phyloP scores from a whole-genome alignment of 2,797 vertebrate species.

The Darevskia nairensis region DNA sequence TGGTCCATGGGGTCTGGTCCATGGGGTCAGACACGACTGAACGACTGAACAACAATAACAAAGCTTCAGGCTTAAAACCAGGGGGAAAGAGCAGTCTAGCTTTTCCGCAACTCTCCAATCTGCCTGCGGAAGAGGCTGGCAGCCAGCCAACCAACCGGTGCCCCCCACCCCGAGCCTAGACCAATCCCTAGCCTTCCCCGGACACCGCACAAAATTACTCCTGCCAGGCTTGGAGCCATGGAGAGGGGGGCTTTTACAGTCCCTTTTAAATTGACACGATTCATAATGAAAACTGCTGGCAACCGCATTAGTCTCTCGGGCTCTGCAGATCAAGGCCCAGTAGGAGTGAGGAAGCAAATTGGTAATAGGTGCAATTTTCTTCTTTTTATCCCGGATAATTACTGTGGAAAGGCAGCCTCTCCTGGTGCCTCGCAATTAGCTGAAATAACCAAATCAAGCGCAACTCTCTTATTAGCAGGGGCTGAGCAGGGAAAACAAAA shows the following conservation, averaged over 20 bases:
- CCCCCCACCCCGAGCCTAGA: not conserved
- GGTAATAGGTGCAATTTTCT: slow-evolving; percentile 16
- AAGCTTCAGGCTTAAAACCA: not conserved
- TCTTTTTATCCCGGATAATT: slow-evolving; percentile 43
- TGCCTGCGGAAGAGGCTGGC: too few species aligned
- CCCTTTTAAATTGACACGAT: not conserved
- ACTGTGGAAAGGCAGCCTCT: slow-evolving; percentile 33
- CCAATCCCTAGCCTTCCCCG: not conserved
- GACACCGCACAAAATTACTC: not conserved
- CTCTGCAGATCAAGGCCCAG: not conserved
- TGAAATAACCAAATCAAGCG: slow-evolving; percentile 53
- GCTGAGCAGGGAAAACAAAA: slow-evolving; percentile 54
- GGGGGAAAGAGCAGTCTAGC: not conserved
- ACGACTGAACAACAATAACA: too few species aligned
- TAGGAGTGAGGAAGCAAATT: not conserved
- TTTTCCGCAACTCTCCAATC: not conserved
- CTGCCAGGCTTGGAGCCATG: not conserved
- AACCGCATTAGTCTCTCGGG: not conserved
- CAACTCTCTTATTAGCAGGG: fast-evolving
- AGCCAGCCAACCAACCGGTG: not conserved
- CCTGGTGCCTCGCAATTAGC: slow-evolving; percentile 59
- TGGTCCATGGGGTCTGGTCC: too few species aligned
- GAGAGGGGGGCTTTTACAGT: not conserved
- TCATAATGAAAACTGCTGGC: not conserved
- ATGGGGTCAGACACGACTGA: too few species aligned